phyloP scores from a whole-genome alignment of 1,140 invertebrate species.

The Caerostris extrusa region DNA sequence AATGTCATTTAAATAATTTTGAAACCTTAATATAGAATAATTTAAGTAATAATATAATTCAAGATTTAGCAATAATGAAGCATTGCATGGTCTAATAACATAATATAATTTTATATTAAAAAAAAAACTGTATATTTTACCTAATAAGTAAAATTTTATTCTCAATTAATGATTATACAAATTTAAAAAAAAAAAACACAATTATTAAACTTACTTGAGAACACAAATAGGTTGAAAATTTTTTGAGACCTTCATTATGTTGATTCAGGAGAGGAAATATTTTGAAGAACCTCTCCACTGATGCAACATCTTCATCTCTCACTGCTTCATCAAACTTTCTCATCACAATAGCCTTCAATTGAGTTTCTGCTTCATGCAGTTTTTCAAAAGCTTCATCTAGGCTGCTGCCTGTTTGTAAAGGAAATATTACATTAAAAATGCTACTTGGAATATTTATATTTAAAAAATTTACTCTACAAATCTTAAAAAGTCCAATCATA shows the following conservation, averaged over 20 bases:
- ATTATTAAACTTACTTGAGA: slow-evolving; percentile 80
- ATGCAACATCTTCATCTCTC: slow-evolving; percentile 91
- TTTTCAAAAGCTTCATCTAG: slow-evolving; percentile 90
- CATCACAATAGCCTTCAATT: slow-evolving; percentile 88
- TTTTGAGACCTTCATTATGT: slow-evolving; percentile 93
- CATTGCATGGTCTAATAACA: neutral
- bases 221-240: slow-evolving; percentile 95
- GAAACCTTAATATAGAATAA: no score
- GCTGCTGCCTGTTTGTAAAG: slow-evolving; percentile 85
- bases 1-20: no score
- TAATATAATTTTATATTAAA: neutral
- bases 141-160: neutral
- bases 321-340: slow-evolving; percentile 96
- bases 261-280: slow-evolving; percentile 97
- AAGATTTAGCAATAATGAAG: neutral
- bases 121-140: neutral
- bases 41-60: no score
- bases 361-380: slow-evolving; percentile 91
- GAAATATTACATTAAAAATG: no score
- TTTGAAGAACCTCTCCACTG: slow-evolving; percentile 98
- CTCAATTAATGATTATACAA: neutral
- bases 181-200: slow-evolving; percentile 12
- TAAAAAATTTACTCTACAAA: no score
- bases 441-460: no score
- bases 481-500: no score